A percentile compares a stretch with the other conserved stretches of the same genome.
phyloP scores from a whole-genome alignment of 2,888 invertebrate genomes.

The Ormyrus nitidulus region DNA sequence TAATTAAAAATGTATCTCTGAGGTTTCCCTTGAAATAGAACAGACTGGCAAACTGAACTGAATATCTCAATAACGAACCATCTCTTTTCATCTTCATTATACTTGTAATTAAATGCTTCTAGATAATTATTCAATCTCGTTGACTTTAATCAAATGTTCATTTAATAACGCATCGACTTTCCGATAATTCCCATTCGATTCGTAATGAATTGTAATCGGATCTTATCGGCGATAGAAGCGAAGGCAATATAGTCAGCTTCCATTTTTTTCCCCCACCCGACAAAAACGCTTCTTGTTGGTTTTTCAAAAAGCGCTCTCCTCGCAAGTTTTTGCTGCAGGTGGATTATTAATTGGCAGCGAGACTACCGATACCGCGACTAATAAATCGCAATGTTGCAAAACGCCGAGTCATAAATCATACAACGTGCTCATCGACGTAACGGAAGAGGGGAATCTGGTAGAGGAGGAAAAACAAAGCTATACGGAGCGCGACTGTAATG shows the following conservation, averaged over 20 bases:
- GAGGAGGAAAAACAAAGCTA: constrained; percentile 20
- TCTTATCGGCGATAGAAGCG: constrained; percentile 21
- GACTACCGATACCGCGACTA: constrained; percentile 27
- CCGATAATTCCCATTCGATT: constrained; percentile 23
- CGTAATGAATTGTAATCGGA: constrained; percentile 36
- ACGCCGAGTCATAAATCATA: constrained; percentile 43
- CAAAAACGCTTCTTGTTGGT: background rate
- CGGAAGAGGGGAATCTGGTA: background rate
- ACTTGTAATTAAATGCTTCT: constrained; percentile 13
- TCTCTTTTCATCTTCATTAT: constrained; percentile 24
- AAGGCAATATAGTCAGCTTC: background rate
- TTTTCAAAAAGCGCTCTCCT: background rate
- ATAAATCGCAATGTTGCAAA: constrained; percentile 47
- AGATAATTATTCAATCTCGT: constrained; percentile 36
- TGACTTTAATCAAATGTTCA: constrained; percentile 25
- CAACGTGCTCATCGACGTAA: background rate
- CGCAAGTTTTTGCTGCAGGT: constrained; percentile 5
- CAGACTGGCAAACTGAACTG: background rate
- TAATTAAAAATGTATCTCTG: background rate
- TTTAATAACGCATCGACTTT: constrained; percentile 17
- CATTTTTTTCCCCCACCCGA: background rate
- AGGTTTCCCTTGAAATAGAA: background rate
- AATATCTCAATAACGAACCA: background rate
- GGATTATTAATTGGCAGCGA: constrained; percentile 44
- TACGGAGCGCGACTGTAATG: constrained; percentile 13